phyloP scores from a whole-genome alignment of 1,140 invertebrate genomes.

The Trichonephila clavata region DNA sequence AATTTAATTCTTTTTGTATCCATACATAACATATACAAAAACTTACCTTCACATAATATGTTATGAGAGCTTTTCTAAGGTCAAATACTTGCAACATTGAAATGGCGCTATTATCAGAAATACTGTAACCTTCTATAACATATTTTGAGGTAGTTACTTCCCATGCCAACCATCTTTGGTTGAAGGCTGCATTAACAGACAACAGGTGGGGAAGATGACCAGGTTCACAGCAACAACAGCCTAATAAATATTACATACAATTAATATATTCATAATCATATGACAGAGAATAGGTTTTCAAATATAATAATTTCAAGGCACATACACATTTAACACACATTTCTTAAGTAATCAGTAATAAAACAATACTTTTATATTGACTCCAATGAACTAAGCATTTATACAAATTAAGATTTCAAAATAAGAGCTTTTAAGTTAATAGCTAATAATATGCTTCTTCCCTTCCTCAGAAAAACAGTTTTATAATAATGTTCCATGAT shows the following conservation, averaged over 20 bases:
- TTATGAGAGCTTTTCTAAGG: constrained; percentile 96
- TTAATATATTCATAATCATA: background rate
- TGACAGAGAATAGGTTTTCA: background rate
- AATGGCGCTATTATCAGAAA: constrained; percentile 97
- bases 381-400: too few relatives aligned
- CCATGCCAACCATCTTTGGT: constrained; percentile 98
- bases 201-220: constrained; percentile 95
- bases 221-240: constrained; percentile 95
- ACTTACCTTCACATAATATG: constrained; percentile 96
- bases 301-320: too few relatives aligned
- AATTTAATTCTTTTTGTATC: too few relatives aligned
- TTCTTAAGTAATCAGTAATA: background rate
- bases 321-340: too few relatives aligned
- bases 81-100: constrained; percentile 99
- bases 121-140: constrained; percentile 98
- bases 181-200: constrained; percentile 96
- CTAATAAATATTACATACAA: constrained; percentile 80
- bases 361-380: background rate
- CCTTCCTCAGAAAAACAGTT: too few relatives aligned
- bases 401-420: too few relatives aligned
- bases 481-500: too few relatives aligned
- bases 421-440: too few relatives aligned
- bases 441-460: too few relatives aligned
- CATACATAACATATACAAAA: background rate
- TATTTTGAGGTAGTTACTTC: constrained; percentile 95